A percentile compares a stretch with the other conserved stretches of the same genome.
Conservation (phyloP, 2,888 invertebrate species). For the Scrobipalpa atriplicella region DNA sequence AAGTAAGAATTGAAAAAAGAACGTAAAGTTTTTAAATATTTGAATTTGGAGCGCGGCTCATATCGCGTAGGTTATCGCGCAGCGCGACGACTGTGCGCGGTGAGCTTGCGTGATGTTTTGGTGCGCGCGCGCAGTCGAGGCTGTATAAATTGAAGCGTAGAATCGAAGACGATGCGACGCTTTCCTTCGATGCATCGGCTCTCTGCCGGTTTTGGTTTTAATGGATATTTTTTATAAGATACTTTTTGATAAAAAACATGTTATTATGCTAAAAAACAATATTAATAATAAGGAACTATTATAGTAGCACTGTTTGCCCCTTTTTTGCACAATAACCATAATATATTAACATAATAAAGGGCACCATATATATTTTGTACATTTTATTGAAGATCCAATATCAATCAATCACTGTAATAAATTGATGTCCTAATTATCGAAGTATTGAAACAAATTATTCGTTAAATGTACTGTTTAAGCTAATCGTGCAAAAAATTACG, state of each 20-base stretch:
- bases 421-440: background rate
- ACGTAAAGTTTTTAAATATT: constrained; percentile 10
- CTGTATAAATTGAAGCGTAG: constrained; percentile 31
- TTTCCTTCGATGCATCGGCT: constrained; percentile 32
- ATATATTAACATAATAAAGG: background rate
- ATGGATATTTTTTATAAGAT: background rate
- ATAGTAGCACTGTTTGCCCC: background rate
- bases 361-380: background rate
- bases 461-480: background rate
- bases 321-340: background rate
- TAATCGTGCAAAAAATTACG: background rate
- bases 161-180: constrained; percentile 25
- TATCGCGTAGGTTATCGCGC: constrained; percentile 21
- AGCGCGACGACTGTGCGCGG: constrained; percentile 34
- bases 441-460: background rate
- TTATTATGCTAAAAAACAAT: too few species aligned
- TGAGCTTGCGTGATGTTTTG: constrained; percentile 31
- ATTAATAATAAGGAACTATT: too few species aligned
- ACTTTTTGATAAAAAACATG: background rate
- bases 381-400: background rate
- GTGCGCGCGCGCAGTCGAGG: constrained; percentile 29
- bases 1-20: background rate
- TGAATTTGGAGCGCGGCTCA: constrained; percentile 24
- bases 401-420: background rate
- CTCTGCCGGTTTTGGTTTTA: constrained; percentile 4